phyloP scores from a whole-genome alignment of 2,888 invertebrate genomes.

The Drosophila prostipennis region DNA sequence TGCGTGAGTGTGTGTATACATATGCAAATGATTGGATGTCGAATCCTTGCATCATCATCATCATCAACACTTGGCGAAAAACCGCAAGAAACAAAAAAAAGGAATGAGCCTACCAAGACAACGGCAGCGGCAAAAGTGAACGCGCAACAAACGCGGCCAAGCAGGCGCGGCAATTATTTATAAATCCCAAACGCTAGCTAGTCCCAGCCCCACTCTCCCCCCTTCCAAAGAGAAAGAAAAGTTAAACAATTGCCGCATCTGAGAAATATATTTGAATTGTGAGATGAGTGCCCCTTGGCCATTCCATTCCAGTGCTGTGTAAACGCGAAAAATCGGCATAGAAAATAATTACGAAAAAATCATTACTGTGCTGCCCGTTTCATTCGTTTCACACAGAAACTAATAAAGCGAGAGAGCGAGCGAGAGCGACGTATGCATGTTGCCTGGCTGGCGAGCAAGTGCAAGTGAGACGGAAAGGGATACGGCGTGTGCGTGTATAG shows the following conservation, averaged over 20 bases:
- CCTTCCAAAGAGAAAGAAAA: slow-evolving; percentile 3
- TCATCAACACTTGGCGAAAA: slow-evolving; percentile 48
- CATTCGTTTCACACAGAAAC: slow-evolving; percentile 69
- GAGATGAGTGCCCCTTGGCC: slow-evolving; percentile 17
- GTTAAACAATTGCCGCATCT: slow-evolving; percentile 42
- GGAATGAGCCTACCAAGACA: slow-evolving; percentile 40
- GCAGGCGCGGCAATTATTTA: slow-evolving; percentile 46
- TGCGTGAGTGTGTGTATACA: slow-evolving; percentile 57
- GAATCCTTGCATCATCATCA: slow-evolving; percentile 71
- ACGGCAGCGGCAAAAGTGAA: slow-evolving; percentile 36
- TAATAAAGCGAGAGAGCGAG: slow-evolving; percentile 73
- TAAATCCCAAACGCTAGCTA: slow-evolving; percentile 30
- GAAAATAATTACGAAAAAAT: slow-evolving; percentile 61
- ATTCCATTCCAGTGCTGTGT: slow-evolving; percentile 47
- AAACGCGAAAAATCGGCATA: slow-evolving; percentile 79
- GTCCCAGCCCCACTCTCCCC: too few species aligned
- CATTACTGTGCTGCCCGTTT: slow-evolving; percentile 73
- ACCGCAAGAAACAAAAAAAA: slow-evolving; percentile 57
- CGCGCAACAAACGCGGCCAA: slow-evolving; percentile 37
- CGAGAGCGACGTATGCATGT: slow-evolving; percentile 47
- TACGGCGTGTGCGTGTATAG: slow-evolving; percentile 51
- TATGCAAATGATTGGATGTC: slow-evolving; percentile 63
- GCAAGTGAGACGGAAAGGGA: slow-evolving; percentile 68
- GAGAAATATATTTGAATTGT: slow-evolving; percentile 26
- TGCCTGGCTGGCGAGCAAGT: slow-evolving; percentile 36